Evolutionary conservation across 2,888 invertebrate genomes (phyloP), one percentile per base, ranked within the genome.

Genomic region (Andrena dorsata): DNA sequence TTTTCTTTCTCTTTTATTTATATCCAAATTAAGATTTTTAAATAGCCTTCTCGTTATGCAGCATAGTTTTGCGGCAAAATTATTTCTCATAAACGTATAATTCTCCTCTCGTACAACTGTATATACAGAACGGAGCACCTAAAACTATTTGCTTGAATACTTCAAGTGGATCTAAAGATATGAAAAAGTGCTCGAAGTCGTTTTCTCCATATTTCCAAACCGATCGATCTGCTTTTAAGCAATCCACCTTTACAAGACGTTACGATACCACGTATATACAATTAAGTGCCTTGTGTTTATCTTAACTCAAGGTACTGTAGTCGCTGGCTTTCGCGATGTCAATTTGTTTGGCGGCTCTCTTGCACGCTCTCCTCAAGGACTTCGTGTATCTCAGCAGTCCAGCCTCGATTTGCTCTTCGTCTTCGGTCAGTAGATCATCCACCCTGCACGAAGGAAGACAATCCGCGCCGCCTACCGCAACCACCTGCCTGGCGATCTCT

Each of bases 401-500:
- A 94, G 95, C 89, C 94, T 95, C 0, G 93, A 94, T 90, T 94
- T 94, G 63, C 91, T 92, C 86, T 93, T 95, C 78, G 93, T 93
- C 80, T 51, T 90, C 3, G 92, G 94, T 74, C 0, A 72, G n/a
- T 16, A 79, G 76, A 41, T 84, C 80, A 5, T 83, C 71, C 1
- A 72, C 47, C 13, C 81, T 76, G 26, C 78, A 87, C 1, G 84
- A 76, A 0, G 92, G 91, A 47, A 94, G 89, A 83, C 92, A 94
- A 82, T 93, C 90, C 0, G 91, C 94, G 16, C 97, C 97, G 64
- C 97, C 96, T 8, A 96, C 94, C 80, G 96, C 95, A 7, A 97
- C 96, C 23, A 97, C 96, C 92, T 97, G 96, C 71, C 95, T 94
- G 0, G 97, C 96, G 13, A 97, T 96, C 85, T 96, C 96, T 0